phyloP scores from a whole-genome alignment of 2,888 invertebrate genomes.

The Rhamphomyia laevipes region DNA sequence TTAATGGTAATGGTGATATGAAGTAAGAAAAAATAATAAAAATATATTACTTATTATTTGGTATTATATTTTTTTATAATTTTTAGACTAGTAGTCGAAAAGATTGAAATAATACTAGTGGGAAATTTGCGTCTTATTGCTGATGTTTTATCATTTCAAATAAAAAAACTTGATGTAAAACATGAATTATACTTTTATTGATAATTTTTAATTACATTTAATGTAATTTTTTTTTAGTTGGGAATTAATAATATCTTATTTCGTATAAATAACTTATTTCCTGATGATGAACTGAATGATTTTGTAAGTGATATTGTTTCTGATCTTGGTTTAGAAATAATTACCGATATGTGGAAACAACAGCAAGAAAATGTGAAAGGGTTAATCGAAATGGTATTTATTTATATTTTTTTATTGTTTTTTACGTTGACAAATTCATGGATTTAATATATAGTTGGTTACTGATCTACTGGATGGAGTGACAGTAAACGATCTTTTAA shows the following conservation, averaged over 20 bases:
- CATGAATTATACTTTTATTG: no score
- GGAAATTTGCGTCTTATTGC: background rate
- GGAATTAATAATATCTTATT: background rate
- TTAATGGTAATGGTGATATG: background rate
- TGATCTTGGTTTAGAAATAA: background rate
- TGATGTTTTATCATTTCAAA: background rate
- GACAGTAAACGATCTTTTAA: background rate
- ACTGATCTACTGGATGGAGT: background rate
- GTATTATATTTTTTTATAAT: background rate
- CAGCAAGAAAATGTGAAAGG: background rate
- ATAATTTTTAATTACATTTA: background rate
- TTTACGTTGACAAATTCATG: background rate
- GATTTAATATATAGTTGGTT: background rate
- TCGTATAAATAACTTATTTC: background rate
- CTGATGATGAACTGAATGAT: background rate
- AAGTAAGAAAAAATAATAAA: background rate
- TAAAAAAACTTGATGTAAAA: background rate
- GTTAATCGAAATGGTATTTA: background rate
- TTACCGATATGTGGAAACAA: background rate
- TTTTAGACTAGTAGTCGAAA: background rate
- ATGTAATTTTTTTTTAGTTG: background rate
- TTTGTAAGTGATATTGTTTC: background rate
- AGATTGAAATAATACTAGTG: background rate
- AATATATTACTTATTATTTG: no score
- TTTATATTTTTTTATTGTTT: background rate